Base-by-base conservation (phyloP, 1,140 invertebrate species). In the Pygmarrhopalites habei region DNA sequence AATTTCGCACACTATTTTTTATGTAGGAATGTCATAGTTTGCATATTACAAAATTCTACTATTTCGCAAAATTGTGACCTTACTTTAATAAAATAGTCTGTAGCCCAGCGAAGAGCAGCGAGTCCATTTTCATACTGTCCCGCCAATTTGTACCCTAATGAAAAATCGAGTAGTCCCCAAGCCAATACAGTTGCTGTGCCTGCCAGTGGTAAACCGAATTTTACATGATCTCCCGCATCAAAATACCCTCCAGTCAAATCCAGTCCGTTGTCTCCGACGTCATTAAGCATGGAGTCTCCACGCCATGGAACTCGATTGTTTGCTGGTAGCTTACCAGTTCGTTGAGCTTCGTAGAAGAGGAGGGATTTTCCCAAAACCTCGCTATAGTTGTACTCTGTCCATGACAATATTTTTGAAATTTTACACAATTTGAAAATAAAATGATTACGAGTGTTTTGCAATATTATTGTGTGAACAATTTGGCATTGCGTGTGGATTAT, bases 181-280 rank as follows among this genome's bases (percentile, higher is more conserved):
- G 74, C 70, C 23, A 78, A 30, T 32, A 77, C 39, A 12, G 75
- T 77, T 1, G 71, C 70, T 2, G 72, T 66, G 7, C 47, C 67
- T 4, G 77, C 75, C 75, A 78, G 76, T 25, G 77, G 77, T 32
- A 78, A 74, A 4, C 73, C 75, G 52, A 78, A 79, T 63, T 79
- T 79, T 0, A 79, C 74, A 65, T 66, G 67, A 65, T 78, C 77
- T 41, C 77, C 77, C 63, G 75, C 77, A 65, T 78, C 76, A 67
- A 76, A 77, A 72, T 77, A 78, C 17, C 77, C 77, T n/a, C 77
- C 76, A 17, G 71, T 74, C 5, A 78, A 67, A 58, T 77, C 74
- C 53, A 72, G 67, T 0, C 73, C 74, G 35, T 69, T 71, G 23
- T 74, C 64, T 43, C 69, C 72, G 17, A 65, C 67, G 69, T 78